Base-by-base conservation (phyloP, 2,888 invertebrate genomes). In the Dolichomitus sp. region DNA sequence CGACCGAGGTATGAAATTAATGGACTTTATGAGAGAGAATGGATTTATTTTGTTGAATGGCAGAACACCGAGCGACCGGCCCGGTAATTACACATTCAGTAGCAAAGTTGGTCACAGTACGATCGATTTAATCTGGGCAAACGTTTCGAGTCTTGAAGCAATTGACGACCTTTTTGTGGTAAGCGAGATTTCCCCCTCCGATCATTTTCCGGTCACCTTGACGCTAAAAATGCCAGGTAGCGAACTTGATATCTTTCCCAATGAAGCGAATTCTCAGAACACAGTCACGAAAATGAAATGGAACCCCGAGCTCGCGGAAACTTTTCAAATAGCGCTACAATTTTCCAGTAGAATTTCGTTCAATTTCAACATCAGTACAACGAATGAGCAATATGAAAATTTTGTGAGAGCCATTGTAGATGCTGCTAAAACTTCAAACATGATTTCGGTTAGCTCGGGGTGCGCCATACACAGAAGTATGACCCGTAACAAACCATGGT, bases 11-110 rank as follows among this genome's bases (percentile, higher is more conserved):
- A 0, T 17, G 5, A 45, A n/a, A 3, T 2, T 68, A 12, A 37
- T 33, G 30, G 69, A 69, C 45, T 77, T 69, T 17, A 78, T 78
- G 70, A 70, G 59, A 14, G 33, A 0, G 14, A 78, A 70, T 9
- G 42, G 59, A 0, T 78, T 61, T 27, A 33, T 57, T 3, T 12
- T 78, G 0, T 23, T 59, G 12, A 78, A 78, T 42, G 59, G 78
- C 1, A 70, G 78, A 68, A 3, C 69, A 1, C 57, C 42, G 19
- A 68, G 14, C 3, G 68, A 77, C n/a, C n/a, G n/a, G n/a, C n/a
- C n/a, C n/a, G n/a, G 0, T 19, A 66, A 50, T 75, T 50, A n/a
- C 11, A 33, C 48, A 0, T 65, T 45, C 4, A 65, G 65, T 45
- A 72, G 72, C 14, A 27, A 14, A 30, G 17, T 57, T 0, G 72